These are phyloP conservation scores for Drosophila subsilvestris DNA, from an alignment of 2,888 invertebrate genomes.

Conservation along the genomic window DNA sequence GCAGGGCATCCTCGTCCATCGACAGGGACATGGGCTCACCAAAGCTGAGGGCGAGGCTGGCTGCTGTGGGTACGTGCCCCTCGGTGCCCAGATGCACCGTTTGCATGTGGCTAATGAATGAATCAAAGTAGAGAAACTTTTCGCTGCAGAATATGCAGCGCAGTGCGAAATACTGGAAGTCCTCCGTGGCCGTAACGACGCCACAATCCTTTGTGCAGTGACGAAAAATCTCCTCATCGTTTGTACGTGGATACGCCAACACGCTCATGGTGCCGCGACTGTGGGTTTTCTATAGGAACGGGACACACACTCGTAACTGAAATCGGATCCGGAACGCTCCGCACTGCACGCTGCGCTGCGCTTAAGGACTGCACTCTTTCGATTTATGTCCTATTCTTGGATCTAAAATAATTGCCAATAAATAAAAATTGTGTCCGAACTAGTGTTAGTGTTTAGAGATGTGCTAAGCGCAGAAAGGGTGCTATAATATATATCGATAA, in stretches of 20 bases:
- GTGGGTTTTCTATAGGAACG: conserved; percentile 2
- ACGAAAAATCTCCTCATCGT: conserved; percentile 80
- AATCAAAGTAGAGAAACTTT: conserved; percentile 82
- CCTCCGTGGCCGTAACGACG: conserved; percentile 80
- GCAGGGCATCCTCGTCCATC: conserved; percentile 30
- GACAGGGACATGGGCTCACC: conserved; percentile 50
- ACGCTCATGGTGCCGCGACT: conserved; percentile 73
- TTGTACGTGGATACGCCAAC: conserved; percentile 79
- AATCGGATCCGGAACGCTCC: conserved; percentile 4
- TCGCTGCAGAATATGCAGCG: conserved; percentile 75
- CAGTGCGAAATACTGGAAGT: conserved; percentile 80
- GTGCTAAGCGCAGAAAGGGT: conserved; percentile 26
- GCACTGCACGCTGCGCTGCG: conserved; percentile 27
- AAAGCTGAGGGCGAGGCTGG: conserved; percentile 21
- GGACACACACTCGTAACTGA: conserved; percentile 1
- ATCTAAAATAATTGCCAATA: conserved; percentile 52
- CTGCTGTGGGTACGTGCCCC: conserved; percentile 15
- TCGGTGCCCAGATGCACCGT: conserved; percentile 65
- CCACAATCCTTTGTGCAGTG: conserved; percentile 81
- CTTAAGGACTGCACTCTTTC: conserved; percentile 47
- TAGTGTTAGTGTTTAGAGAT: conserved; percentile 65
- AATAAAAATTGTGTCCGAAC: conserved; percentile 63
- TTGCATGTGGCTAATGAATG: conserved; percentile 81
- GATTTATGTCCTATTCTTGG: conserved; percentile 20
- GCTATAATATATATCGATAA: no score